phyloP scores from a whole-genome alignment of 2,113 vertebrate species.

The Triplophysa siluroides region DNA sequence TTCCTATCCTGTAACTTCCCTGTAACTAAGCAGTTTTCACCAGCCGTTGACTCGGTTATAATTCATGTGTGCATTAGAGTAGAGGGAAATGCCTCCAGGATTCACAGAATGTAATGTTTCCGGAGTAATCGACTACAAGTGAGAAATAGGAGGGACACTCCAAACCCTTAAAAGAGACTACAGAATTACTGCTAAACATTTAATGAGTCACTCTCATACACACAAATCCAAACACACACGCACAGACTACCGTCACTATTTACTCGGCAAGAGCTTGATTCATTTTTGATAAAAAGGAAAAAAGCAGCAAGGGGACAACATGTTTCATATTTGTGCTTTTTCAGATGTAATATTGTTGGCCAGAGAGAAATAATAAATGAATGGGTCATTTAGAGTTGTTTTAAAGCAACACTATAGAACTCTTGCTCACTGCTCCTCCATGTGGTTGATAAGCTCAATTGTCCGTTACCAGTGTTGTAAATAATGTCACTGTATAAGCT shows the following conservation, averaged over 20 bases:
- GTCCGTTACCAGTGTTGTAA: too few relatives aligned
- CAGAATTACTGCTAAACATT: conserved; percentile 29
- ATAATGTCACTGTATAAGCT: too few relatives aligned
- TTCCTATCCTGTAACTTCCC: background rate
- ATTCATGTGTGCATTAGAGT: background rate
- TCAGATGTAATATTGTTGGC: background rate
- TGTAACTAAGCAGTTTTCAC: conserved; percentile 4
- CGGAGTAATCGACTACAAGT: conserved; percentile 9
- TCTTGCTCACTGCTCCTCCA: too few relatives aligned
- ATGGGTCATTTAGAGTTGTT: background rate
- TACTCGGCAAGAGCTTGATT: conserved; percentile 18
- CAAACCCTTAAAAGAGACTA: conserved; percentile 19
- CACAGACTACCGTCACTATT: background rate
- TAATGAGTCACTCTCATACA: background rate
- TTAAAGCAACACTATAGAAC: too few relatives aligned
- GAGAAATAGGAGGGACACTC: background rate
- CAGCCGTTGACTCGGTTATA: background rate
- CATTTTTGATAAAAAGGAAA: conserved; percentile 10
- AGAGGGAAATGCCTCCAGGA: background rate
- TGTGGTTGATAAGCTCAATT: too few relatives aligned
- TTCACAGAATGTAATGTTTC: conserved; percentile 26
- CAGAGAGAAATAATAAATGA: background rate
- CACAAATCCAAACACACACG: background rate
- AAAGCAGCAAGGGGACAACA: conserved; percentile 1
- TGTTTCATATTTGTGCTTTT: background rate